These are phyloP conservation scores for Spea bombifrons DNA, from an alignment of 2,113 vertebrate genomes.

Conservation along the genomic window DNA sequence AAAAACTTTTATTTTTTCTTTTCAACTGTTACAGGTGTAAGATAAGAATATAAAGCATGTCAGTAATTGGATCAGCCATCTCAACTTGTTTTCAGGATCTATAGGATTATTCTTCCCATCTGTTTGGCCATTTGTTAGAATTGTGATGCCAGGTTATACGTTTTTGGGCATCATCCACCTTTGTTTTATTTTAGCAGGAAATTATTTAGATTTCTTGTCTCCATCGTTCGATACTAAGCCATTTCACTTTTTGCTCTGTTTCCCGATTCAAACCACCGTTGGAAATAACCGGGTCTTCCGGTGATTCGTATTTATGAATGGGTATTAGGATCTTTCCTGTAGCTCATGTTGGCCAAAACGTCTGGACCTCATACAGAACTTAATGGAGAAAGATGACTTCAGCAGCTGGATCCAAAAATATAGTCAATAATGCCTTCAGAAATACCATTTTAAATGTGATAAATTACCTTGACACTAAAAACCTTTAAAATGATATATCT, in stretches of 20 bases:
- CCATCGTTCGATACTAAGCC: not conserved
- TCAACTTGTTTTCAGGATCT: too few species aligned
- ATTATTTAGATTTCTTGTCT: not conserved
- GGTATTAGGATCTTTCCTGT: not conserved
- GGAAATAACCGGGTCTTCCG: not conserved
- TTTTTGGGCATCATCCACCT: not conserved
- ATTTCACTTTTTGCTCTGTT: not conserved
- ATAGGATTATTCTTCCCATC: too few species aligned
- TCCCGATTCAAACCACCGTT: not conserved
- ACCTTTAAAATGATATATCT: slow-evolving; percentile 29
- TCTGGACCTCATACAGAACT: not conserved
- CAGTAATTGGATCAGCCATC: too few species aligned
- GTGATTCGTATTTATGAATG: not conserved
- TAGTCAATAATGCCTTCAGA: slow-evolving; percentile 1
- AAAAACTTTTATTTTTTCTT: too few species aligned
- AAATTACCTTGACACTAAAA: slow-evolving; percentile 38
- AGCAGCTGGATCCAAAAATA: slow-evolving; percentile 10
- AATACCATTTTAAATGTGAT: slow-evolving; percentile 25
- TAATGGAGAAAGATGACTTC: slow-evolving; percentile 18
- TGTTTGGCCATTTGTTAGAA: too few species aligned
- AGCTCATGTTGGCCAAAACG: not conserved
- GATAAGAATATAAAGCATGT: too few species aligned
- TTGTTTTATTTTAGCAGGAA: not conserved
- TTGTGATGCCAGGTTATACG: too few species aligned
- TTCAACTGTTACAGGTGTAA: too few species aligned